Base-by-base conservation (phyloP, 2,888 invertebrate genomes). In the Erynnis tages region DNA sequence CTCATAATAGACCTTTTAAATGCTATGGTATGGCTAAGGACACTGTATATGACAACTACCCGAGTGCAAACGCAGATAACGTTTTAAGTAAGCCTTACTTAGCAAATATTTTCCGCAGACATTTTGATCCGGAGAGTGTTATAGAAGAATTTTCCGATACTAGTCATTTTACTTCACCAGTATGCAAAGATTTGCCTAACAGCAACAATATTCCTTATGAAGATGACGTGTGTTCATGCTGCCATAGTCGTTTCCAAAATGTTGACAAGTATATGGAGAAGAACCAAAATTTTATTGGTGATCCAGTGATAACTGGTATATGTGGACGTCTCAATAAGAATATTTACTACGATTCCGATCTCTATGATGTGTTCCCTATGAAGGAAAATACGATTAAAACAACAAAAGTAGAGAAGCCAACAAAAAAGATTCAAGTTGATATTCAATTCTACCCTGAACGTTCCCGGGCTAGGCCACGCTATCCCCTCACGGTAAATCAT, bases 281-380 rank as follows among this genome's bases (percentile, higher is more conserved):
- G 13, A 35, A 55, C 38, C 50, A 57, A 25, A 60, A 62, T 25
- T 56, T 49, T 2, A 40, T 46, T 10, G 17, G 54, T 19, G 54
- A 56, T 23, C 56, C 56, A 23, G 44, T 55, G n/a, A 47, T 53
- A 30, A 41, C 45, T 44, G 40, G 49, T 21, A 60, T 16, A 38
- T 58, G 58, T 7, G 54, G 61, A 25, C 47, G 53, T 21, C 59
- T 64, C 29, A 59, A 60, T 8, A 66, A 62, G 10, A 63, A 65
- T 16, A 53, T 61, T 27, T 82, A 76, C 60, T 81, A 86, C 47
- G 79, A 87, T 55, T 73, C 82, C 2, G 77, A 73, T 47, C 65
- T 76, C 23, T 85, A 85, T 38, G 88, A 88, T 56, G 56, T 85
- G 11, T 58, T 81, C 13, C 87, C 87, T 1, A 86, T 87, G 1